Base-by-base conservation (phyloP, 2,113 vertebrate species). In the Nothoprocta pentlandii region DNA sequence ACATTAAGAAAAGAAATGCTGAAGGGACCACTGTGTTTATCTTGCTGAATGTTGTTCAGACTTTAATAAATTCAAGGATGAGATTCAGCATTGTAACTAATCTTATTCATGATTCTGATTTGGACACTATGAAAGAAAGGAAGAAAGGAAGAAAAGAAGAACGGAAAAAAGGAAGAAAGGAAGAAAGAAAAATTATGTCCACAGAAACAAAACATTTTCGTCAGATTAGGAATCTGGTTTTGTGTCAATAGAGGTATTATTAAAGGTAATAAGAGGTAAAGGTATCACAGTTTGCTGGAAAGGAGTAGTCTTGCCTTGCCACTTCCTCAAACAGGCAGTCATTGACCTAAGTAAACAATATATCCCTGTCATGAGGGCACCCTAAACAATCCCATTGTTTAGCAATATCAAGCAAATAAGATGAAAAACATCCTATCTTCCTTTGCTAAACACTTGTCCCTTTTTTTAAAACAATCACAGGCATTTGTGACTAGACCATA, bases 391-490 rank as follows among this genome's bases (percentile, higher is more conserved):
- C 14, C 23, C 61, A 74, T 87, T 94, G 85, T 81, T 85, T 94
- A 83, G 68, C 46, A 78, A 78, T 88, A 71, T 39, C 51, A 87
- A 78, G 32, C 8, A 85, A 94, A 90, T 76, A 73, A 68, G 67
- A 94, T 90, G 67, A 85, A 85, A 88, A 89, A 5, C 19, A 85
- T 87, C 68, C 8, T 77, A 28, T 91, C 87, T 82, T 83, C 36
- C 46, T 69, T 67, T 88, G 42, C 51, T 6, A 12, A 2, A 4
- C 16, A 69, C 42, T 90, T 79, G 25, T 47, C 88, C 51, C 34
- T 49, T 66, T 85, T 85, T 39, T 61, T 80, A 61, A 90, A 83
- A 70, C 56, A 95, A 23, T 46, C 58, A 49, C 20, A 56, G 70
- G 46, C 61, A 70, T 54, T 74, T 92, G 11, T 76, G 73, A 90